Conservation (phyloP, 1,140 invertebrate genomes). For the Drosophila albomicans region DNA sequence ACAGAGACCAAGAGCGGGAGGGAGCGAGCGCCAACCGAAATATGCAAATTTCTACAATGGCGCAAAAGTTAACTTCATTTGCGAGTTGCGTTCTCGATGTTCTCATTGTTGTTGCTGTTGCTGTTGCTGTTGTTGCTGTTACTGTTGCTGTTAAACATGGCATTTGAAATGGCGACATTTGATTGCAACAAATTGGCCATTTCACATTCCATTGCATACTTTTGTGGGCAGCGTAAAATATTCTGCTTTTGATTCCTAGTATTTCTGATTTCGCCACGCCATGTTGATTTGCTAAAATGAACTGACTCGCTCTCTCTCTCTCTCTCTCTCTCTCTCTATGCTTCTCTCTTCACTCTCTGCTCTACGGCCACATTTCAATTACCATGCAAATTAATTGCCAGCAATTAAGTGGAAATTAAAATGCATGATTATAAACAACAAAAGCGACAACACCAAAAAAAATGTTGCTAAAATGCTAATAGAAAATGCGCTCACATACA, state of each 20-base stretch:
- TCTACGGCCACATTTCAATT: slow-evolving; percentile 28
- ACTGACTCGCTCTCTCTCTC: neutral
- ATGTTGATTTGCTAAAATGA: slow-evolving; percentile 4
- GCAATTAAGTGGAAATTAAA: slow-evolving; percentile 47
- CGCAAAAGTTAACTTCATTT: slow-evolving; percentile 42
- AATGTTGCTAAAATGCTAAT: neutral
- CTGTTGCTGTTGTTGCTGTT: slow-evolving; percentile 9
- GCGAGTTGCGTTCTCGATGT: neutral
- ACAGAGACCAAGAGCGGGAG: slow-evolving; percentile 20
- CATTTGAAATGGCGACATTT: slow-evolving; percentile 40
- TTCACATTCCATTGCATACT: slow-evolving; percentile 38
- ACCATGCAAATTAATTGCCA: slow-evolving; percentile 42
- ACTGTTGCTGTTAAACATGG: slow-evolving; percentile 20
- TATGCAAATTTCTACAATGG: slow-evolving; percentile 42
- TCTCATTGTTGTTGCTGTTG: slow-evolving; percentile 4
- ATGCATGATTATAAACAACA: slow-evolving; percentile 25
- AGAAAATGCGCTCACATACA: neutral
- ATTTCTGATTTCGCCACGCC: neutral
- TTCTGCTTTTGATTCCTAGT: slow-evolving; percentile 3
- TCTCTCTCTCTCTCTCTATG: too few relatives aligned
- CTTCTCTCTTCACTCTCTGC: too few relatives aligned
- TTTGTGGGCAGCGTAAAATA: slow-evolving; percentile 20
- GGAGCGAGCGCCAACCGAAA: slow-evolving; percentile 33
- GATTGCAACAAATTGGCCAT: slow-evolving; percentile 45
- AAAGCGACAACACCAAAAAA: neutral